Percentiles rank a stretch among this genome's conserved stretches.
Conservation (phyloP, 1,140 invertebrate genomes). For the Aradophagus sp. region DNA sequence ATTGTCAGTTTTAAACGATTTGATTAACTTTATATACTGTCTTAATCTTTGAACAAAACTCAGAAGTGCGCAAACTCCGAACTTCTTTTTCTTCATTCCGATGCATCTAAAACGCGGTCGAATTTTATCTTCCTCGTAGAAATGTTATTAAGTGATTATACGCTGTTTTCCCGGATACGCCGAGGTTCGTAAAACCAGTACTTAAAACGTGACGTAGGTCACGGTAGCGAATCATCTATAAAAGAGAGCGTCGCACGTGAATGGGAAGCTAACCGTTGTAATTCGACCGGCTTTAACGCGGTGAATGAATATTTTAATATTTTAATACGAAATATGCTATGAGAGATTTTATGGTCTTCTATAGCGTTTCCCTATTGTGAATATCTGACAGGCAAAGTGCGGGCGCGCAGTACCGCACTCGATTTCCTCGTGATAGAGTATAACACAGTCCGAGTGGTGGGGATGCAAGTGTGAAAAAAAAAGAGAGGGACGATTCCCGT, state of each 20-base stretch:
- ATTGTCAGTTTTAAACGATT: too few relatives aligned
- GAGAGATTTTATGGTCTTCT: slow-evolving; percentile 79
- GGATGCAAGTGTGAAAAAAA: slow-evolving; percentile 42
- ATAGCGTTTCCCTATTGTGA: slow-evolving; percentile 75
- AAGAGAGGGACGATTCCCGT: slow-evolving; percentile 17
- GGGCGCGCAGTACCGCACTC: slow-evolving; percentile 33
- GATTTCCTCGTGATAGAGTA: slow-evolving; percentile 45
- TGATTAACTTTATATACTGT: too few relatives aligned
- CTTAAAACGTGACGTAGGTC: slow-evolving; percentile 71
- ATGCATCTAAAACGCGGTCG: too few relatives aligned
- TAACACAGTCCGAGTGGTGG: slow-evolving; percentile 4
- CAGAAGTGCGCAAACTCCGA: too few relatives aligned
- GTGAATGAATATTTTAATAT: slow-evolving; percentile 74
- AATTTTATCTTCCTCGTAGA: slow-evolving; percentile 1
- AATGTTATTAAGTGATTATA: slow-evolving; percentile 47
- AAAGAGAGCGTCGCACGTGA: slow-evolving; percentile 62
- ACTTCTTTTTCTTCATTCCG: too few relatives aligned
- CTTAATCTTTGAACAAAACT: too few relatives aligned
- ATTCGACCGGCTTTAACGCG: slow-evolving; percentile 69
- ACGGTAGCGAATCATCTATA: slow-evolving; percentile 57
- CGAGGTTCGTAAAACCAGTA: slow-evolving; percentile 55
- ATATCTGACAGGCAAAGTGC: slow-evolving; percentile 60
- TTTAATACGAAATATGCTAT: slow-evolving; percentile 74
- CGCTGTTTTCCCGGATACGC: slow-evolving; percentile 18
- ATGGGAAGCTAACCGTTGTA: slow-evolving; percentile 68